Percentiles rank a stretch among this genome's conserved stretches.
Conservation (phyloP, 2,797 vertebrate species). For the Nothura maculosa region DNA sequence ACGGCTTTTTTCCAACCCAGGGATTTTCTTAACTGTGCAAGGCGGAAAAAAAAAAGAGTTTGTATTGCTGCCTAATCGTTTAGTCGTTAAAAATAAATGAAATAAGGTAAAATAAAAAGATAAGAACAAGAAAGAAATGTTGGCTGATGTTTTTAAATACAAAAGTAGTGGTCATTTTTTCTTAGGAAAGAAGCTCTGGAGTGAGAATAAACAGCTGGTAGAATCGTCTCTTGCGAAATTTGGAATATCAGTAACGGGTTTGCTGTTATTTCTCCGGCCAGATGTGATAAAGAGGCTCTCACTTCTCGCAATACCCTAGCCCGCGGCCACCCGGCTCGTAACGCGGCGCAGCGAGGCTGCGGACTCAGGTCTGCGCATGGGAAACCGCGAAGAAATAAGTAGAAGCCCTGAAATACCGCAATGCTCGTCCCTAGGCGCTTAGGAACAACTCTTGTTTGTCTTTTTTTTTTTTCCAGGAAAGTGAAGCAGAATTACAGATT, state of each 20-base stretch:
- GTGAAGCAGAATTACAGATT: not conserved
- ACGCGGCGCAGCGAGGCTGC: not conserved
- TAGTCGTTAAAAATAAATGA: not conserved
- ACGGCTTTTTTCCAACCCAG: too few relatives aligned
- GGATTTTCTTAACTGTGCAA: too few relatives aligned
- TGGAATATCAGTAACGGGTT: not conserved
- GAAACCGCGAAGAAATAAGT: not conserved
- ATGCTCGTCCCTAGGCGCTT: not conserved
- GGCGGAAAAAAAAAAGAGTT: too few relatives aligned
- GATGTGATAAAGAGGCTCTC: not conserved
- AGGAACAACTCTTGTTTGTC: not conserved
- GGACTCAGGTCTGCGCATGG: not conserved
- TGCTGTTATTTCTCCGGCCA: fast-evolving
- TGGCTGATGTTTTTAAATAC: not conserved
- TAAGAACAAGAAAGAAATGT: too few relatives aligned
- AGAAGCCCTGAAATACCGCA: not conserved
- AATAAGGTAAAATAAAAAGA: too few relatives aligned
- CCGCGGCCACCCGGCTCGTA: too few relatives aligned
- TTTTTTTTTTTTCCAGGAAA: not conserved
- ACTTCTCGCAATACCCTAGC: too few relatives aligned
- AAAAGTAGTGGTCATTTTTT: not conserved
- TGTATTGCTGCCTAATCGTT: too few relatives aligned
- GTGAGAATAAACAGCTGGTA: not conserved
- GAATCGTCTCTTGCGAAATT: not conserved
- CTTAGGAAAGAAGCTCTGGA: too few relatives aligned